Base-by-base conservation (phyloP, 2,888 invertebrate species). In the Synergus umbraculus region DNA sequence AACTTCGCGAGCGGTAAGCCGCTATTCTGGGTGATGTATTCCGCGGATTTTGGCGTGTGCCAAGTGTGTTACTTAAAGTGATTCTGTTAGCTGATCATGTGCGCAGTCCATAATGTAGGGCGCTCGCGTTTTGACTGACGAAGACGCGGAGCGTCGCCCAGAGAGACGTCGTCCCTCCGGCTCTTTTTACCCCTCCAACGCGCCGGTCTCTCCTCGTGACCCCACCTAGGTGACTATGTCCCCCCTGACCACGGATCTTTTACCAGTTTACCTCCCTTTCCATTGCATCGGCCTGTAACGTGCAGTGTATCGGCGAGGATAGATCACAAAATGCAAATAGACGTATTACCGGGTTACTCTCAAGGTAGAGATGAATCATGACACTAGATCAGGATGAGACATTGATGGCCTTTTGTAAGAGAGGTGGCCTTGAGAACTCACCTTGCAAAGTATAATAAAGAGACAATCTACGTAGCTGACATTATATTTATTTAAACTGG, bases 91-190 rank as follows among this genome's bases (percentile, higher is more conserved):
- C 46, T 29, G 58, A 29, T 66, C 83, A 79, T 81, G 78, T 79
- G 77, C 66, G 41, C 79, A 84, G 78, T 81, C 88, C 85, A 86
- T 83, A 79, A 76, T 84, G 84, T 83, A 63, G 83, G 86, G 87
- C 90, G 88, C 85, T 88, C 87, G 86, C 88, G 87, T 87, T 90
- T 88, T 87, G 86, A 91, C 91, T 90, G 89, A 88, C 86, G 88
- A 86, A 80, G 86, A 87, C 84, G 85, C 85, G 82, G 78, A 82
- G 84, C 85, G 87, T 86, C 85, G 84, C 79, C 73, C 78, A 81
- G 80, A 73, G 73, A 82, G 77, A 82, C 83, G 81, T 83, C 81
- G 82, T 80, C 78, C 77, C 43, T 76, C 77, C 60, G 54, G 73
- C 58, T 76, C 77, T 76, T 77, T 29, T 67, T 76, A 60, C 80